Evolutionary conservation across 30 jellyfish, hydroid and myxozoan genomes (phyloP).

Genomic region (Catostylus mosaicus): DNA sequence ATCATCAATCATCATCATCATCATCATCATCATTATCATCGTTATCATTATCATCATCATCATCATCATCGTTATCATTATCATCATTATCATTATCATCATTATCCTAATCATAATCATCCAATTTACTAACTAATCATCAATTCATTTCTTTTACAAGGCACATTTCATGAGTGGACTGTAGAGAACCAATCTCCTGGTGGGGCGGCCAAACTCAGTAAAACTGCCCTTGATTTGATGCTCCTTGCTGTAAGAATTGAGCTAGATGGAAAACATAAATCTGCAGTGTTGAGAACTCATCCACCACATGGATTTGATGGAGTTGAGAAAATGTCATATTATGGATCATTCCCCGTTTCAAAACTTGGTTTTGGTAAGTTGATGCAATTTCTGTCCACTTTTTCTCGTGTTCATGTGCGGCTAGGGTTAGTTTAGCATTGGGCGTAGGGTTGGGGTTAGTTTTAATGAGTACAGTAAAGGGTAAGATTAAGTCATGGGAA

Average conservation of each 20-base stretch:
- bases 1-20: background rate
- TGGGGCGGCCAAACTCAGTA: slow-evolving; percentile 97
- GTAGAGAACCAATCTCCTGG: slow-evolving; percentile 99
- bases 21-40: no score
- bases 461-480: no score
- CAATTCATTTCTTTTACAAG: slow-evolving; percentile 26
- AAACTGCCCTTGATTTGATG: slow-evolving; percentile 92
- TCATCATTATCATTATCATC: no score
- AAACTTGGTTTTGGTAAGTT: slow-evolving; percentile 76
- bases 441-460: no score
- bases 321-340: slow-evolving; percentile 73
- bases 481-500: no score
- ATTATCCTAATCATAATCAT: no score
- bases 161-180: slow-evolving; percentile 99
- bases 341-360: slow-evolving; percentile 93
- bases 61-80: background rate
- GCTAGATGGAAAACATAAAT: slow-evolving; percentile 44
- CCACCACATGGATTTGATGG: slow-evolving; percentile 94
- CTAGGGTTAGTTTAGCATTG: no score
- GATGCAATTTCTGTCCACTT: background rate
- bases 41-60: no score
- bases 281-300: slow-evolving; percentile 93
- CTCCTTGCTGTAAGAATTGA: slow-evolving; percentile 78
- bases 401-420: no score
- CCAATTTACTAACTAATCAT: no score